Evolutionary conservation across 2,113 vertebrate species (phyloP).

Genomic region (Barbus barbus): DNA sequence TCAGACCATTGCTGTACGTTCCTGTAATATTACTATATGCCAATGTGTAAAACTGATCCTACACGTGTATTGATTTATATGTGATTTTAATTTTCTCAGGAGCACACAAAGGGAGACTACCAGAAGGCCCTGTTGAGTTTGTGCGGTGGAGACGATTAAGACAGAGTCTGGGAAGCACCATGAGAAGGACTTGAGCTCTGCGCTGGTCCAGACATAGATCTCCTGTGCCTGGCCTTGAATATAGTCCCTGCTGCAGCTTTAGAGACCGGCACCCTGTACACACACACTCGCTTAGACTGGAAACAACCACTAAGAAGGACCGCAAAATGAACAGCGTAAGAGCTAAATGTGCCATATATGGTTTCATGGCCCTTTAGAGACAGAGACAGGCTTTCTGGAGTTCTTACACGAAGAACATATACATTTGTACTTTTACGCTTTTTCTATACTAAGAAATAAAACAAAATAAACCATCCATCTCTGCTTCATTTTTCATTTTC

Average conservation of each 20-base stretch:
- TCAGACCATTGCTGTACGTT: conserved; percentile 83
- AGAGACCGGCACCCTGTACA: neutral
- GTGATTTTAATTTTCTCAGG: conserved; percentile 69
- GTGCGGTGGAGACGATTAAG: conserved; percentile 86
- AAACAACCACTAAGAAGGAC: neutral
- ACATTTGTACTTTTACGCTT: no score
- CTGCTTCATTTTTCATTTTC: neutral
- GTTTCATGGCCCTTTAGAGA: neutral
- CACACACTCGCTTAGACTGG: conserved; percentile 33
- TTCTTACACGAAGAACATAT: neutral
- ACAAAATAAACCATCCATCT: neutral
- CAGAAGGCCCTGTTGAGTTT: conserved; percentile 89
- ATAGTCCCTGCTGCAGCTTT: conserved; percentile 29
- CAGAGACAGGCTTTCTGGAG: neutral
- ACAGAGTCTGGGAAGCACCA: neutral
- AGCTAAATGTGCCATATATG: neutral
- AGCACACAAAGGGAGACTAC: conserved; percentile 97
- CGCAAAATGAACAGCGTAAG: neutral
- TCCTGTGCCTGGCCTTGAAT: neutral
- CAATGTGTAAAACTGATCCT: neutral
- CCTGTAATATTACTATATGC: neutral
- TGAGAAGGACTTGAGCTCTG: neutral
- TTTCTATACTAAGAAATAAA: conserved; percentile 7
- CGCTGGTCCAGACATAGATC: neutral
- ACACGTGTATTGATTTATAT: conserved; percentile 7